Evolutionary conservation across 1,140 invertebrate species (phyloP).

Genomic region (Zaprionus nigranus): DNA sequence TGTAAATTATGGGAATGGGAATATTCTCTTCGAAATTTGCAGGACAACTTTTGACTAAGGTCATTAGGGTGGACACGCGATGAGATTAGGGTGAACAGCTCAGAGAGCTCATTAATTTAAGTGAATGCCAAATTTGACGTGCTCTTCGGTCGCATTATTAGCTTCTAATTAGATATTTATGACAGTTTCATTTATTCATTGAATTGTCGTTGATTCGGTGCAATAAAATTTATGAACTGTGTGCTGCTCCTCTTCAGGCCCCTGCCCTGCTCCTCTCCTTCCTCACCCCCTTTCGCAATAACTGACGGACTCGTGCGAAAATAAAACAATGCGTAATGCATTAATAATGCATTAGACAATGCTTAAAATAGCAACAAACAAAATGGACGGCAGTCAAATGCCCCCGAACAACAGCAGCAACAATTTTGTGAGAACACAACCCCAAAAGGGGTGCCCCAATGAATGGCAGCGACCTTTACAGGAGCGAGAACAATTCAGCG

Average conservation of each 20-base stretch:
- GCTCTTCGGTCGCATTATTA: conserved; percentile 11
- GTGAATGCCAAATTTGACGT: conserved; percentile 15
- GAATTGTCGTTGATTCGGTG: conserved; percentile 26
- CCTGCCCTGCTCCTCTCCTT: not conserved
- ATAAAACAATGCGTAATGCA: conserved; percentile 58
- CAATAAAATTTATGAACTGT: conserved; percentile 64
- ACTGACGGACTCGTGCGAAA: not conserved
- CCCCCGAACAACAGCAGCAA: conserved; percentile 25
- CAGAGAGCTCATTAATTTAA: conserved; percentile 24
- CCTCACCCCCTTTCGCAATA: too few relatives aligned
- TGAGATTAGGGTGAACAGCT: not conserved
- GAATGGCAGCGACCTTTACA: conserved; percentile 51
- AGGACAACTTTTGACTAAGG: not conserved
- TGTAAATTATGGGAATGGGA: too few relatives aligned
- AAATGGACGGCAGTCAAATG: conserved; percentile 48
- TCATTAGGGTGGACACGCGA: too few relatives aligned
- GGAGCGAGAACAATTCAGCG: conserved; percentile 57
- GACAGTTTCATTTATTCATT: conserved; percentile 56
- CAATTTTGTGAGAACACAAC: conserved; percentile 45
- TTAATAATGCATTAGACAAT: conserved; percentile 70
- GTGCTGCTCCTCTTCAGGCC: not conserved
- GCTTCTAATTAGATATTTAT: conserved; percentile 49
- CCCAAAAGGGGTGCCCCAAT: conserved; percentile 53
- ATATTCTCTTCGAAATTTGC: not conserved
- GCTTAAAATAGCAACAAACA: conserved; percentile 17